Conservation (phyloP, 2,113 vertebrate genomes). For the Balaeniceps rex region DNA sequence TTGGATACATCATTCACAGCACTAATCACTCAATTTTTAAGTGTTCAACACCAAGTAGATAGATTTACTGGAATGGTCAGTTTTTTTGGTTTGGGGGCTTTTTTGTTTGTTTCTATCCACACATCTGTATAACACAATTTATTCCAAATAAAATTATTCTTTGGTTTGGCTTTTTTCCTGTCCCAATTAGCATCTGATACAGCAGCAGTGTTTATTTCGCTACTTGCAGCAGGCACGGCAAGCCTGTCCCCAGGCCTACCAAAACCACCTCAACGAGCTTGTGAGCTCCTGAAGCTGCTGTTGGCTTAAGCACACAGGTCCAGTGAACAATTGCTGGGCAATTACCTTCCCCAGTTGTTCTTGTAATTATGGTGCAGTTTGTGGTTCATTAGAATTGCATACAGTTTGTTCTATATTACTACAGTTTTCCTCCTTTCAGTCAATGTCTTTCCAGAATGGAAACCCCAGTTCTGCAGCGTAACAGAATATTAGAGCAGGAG, state of each 20-base stretch:
- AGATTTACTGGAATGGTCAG: not conserved
- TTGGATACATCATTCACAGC: not conserved
- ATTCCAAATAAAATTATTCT: not conserved
- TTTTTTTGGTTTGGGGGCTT: not conserved
- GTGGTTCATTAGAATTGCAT: not conserved
- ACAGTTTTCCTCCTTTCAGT: not conserved
- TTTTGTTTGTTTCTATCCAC: not conserved
- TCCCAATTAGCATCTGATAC: not conserved
- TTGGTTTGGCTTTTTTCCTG: not conserved
- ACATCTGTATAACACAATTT: too few species aligned
- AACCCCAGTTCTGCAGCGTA: not conserved
- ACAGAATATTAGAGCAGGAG: not conserved
- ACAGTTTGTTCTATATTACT: not conserved
- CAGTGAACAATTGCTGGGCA: not conserved
- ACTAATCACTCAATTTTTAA: not conserved
- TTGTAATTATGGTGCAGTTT: not conserved
- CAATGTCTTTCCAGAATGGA: not conserved
- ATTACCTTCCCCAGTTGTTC: not conserved
- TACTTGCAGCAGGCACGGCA: not conserved
- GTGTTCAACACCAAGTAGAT: not conserved
- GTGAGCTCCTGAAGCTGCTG: not conserved
- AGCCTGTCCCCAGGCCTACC: not conserved
- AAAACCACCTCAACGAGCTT: not conserved
- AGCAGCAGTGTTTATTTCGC: not conserved
- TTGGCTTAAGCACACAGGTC: not conserved